phyloP scores from a whole-genome alignment of 2,113 vertebrate genomes.

The Hippocampus abdominalis region DNA sequence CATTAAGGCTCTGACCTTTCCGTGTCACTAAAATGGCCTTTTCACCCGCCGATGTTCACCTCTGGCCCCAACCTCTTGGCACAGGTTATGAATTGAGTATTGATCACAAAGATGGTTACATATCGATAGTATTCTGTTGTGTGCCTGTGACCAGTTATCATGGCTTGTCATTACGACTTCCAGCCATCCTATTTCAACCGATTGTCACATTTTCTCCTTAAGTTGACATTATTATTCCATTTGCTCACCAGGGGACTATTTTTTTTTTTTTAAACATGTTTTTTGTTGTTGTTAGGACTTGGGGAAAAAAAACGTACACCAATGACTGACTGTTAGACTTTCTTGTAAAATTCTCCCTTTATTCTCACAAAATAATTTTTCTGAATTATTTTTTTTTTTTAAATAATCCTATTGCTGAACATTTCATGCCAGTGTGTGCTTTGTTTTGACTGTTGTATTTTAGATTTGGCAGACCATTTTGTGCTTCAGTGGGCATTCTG shows the following conservation, averaged over 20 bases:
- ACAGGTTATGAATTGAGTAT: slow-evolving; percentile 59
- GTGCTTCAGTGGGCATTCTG: too few species aligned
- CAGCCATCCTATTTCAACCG: neutral
- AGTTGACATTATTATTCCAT: neutral
- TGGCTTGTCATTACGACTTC: neutral
- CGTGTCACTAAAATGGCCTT: slow-evolving; percentile 68
- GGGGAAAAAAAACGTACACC: too few species aligned
- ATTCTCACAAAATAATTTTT: too few species aligned
- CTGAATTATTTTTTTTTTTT: too few species aligned
- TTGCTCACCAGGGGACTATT: neutral
- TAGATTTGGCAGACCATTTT: too few species aligned
- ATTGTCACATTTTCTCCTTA: neutral
- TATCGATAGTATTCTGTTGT: slow-evolving; percentile 39
- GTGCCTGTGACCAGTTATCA: neutral
- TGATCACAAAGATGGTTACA: slow-evolving; percentile 51
- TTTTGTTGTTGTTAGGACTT: too few species aligned
- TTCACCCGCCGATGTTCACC: slow-evolving; percentile 65
- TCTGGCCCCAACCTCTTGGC: slow-evolving; percentile 56
- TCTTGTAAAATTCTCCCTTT: too few species aligned
- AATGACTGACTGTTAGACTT: too few species aligned
- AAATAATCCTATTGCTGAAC: too few species aligned
- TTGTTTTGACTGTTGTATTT: too few species aligned
- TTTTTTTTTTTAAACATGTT: too few species aligned
- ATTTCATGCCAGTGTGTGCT: too few species aligned
- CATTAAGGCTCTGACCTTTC: slow-evolving; percentile 75